Conservation (phyloP, 2,797 vertebrate genomes). For the Eulemur coronatus region DNA sequence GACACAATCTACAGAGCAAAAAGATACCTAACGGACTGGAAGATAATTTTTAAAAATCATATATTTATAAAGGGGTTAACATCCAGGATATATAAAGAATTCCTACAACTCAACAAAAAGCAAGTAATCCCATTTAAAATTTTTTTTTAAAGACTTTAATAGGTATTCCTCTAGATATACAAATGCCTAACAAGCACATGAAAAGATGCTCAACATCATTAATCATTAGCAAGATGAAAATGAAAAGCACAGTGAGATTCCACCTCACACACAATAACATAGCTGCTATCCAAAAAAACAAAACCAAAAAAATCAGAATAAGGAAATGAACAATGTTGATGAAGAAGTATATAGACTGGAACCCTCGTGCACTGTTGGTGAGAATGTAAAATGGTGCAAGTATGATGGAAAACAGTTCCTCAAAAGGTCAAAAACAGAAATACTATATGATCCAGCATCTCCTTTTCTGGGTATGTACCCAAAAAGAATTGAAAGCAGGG, state of each 20-base stretch:
- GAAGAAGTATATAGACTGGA: background rate
- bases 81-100: background rate
- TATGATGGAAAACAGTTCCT: background rate
- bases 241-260: background rate
- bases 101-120: background rate
- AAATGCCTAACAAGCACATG: background rate
- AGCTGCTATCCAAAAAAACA: background rate
- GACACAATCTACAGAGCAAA: background rate
- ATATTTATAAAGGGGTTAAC: background rate
- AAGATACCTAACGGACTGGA: background rate
- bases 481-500: background rate
- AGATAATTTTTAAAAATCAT: background rate
- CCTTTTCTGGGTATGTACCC: background rate
- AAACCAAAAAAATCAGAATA: background rate
- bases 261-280: background rate
- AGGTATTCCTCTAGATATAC: background rate
- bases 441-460: background rate
- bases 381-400: background rate
- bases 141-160: background rate
- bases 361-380: background rate
- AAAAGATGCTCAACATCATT: background rate
- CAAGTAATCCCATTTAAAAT: background rate
- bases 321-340: background rate
- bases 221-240: background rate
- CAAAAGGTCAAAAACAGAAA: background rate